phyloP scores from a whole-genome alignment of 2,113 vertebrate genomes.

The Isichthys henryi region DNA sequence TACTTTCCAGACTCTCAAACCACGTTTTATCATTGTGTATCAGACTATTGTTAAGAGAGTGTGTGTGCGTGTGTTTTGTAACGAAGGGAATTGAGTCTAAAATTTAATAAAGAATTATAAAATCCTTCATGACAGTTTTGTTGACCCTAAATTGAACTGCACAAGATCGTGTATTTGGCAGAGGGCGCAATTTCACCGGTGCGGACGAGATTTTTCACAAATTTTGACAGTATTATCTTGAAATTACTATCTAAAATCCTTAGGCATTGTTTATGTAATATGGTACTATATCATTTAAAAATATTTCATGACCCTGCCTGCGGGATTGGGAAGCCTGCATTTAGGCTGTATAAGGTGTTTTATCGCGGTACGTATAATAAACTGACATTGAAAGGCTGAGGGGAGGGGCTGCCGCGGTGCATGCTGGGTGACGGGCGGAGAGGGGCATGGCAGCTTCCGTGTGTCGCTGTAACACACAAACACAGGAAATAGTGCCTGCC shows the following conservation, averaged over 20 bases:
- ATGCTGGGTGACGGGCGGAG: conserved; percentile 11
- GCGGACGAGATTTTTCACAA: not conserved
- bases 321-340: not conserved
- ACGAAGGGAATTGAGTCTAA: not conserved
- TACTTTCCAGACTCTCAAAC: conserved; percentile 1
- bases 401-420: not conserved
- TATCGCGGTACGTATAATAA: not conserved
- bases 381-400: not conserved
- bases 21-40: not conserved
- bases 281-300: not conserved
- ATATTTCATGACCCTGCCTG: not conserved
- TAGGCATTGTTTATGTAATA: not conserved
- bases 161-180: not conserved
- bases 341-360: not conserved
- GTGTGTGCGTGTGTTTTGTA: not conserved
- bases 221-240: not conserved
- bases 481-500: conserved; percentile 12
- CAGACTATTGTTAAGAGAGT: not conserved
- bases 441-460: conserved; percentile 12
- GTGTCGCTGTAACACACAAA: not conserved
- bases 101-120: conserved; percentile 4
- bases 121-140: not conserved
- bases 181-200: not conserved
- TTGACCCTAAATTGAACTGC: not conserved
- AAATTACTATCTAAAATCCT: not conserved